These are phyloP conservation scores for Pheucticus melanocephalus DNA, from an alignment of 2,113 vertebrate species.

Conservation along the genomic window DNA sequence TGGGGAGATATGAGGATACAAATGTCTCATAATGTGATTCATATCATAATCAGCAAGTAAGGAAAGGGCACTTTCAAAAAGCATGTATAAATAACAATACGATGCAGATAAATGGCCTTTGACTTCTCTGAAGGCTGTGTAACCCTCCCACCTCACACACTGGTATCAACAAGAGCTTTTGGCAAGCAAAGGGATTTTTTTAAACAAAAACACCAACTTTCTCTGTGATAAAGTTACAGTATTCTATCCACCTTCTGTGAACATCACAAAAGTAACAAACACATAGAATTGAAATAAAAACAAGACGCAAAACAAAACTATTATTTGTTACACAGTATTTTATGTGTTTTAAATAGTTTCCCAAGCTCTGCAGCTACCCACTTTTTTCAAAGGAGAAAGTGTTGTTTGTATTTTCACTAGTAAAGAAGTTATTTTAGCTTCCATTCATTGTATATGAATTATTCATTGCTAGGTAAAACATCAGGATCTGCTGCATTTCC, in stretches of 20 bases:
- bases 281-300: accelerated
- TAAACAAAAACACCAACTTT: neutral
- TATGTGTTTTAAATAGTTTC: neutral
- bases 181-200: neutral
- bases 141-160: neutral
- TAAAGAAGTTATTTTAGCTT: neutral
- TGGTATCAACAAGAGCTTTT: neutral
- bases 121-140: neutral
- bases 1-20: neutral
- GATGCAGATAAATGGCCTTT: neutral
- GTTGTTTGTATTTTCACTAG: neutral
- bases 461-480: neutral
- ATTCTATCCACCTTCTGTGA: neutral
- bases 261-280: neutral
- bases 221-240: neutral
- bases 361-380: neutral
- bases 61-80: neutral
- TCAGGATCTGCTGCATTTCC: neutral
- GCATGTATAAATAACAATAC: neutral
- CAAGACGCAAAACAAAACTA: neutral
- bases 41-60: neutral
- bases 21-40: neutral
- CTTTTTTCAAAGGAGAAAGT: neutral
- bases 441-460: neutral
- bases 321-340: neutral